Evolutionary conservation across 2,797 vertebrate species (phyloP).

Genomic region (Bovichtus variegatus): DNA sequence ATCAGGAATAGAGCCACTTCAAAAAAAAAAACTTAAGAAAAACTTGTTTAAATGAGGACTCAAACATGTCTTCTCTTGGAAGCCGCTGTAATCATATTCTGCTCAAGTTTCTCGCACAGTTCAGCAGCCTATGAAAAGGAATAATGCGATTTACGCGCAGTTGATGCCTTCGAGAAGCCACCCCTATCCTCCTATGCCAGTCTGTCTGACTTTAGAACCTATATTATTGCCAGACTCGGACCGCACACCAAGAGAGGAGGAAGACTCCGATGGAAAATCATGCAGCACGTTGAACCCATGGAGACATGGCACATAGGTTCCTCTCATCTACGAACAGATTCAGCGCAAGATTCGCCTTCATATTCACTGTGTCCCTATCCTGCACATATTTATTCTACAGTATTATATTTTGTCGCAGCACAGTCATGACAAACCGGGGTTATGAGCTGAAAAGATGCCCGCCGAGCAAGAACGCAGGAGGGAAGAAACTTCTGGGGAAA

Average conservation of each 20-base stretch:
- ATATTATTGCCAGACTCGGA: conserved; percentile 38
- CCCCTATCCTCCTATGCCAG: conserved; percentile 44
- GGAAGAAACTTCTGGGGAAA: conserved; percentile 92
- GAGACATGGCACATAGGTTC: conserved; percentile 95
- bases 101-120: conserved; percentile 52
- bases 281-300: conserved; percentile 87
- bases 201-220: conserved; percentile 58
- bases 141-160: conserved; percentile 47
- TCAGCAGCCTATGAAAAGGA: conserved; percentile 56
- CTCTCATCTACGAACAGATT: conserved; percentile 88
- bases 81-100: conserved; percentile 8
- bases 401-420: conserved; percentile 88
- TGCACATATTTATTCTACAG: conserved; percentile 93
- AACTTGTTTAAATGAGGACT: conserved; percentile 42
- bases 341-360: conserved; percentile 90
- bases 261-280: conserved; percentile 80
- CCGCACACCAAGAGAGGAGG: conserved; percentile 59
- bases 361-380: conserved; percentile 92
- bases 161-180: conserved; percentile 54
- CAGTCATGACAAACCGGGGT: conserved; percentile 84
- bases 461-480: conserved; percentile 76
- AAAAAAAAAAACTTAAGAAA: conserved; percentile 33
- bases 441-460: conserved; percentile 85
- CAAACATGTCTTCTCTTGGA: not conserved
- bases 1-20: conserved; percentile 21